Evolutionary conservation across 2,797 vertebrate species (phyloP).

Genomic region (Sebastes minor): DNA sequence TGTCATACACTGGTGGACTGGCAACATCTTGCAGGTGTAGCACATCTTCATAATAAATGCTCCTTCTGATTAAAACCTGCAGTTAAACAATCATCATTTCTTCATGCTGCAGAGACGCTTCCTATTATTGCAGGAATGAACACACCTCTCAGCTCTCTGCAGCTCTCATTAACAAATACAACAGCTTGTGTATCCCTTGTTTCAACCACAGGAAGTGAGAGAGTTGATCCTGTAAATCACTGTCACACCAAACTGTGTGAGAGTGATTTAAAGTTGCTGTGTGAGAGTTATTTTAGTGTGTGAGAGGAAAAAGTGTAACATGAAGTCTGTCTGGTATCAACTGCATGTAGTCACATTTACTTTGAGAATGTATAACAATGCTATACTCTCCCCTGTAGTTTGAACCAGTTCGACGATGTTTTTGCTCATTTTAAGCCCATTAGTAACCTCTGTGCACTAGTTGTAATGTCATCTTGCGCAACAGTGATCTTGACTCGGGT

Average conservation of each 20-base stretch:
- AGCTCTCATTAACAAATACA: background rate
- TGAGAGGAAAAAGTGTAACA: background rate
- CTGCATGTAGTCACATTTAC: background rate
- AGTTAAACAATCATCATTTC: no score
- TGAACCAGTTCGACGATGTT: background rate
- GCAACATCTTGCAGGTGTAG: background rate
- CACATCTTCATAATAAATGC: background rate
- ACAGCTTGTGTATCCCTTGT: background rate
- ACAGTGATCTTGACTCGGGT: background rate
- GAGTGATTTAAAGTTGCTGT: background rate
- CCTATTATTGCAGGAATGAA: background rate
- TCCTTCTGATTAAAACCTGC: no score
- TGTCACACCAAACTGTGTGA: background rate
- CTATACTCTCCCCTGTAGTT: background rate
- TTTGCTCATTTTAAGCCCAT: background rate
- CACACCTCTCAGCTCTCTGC: background rate
- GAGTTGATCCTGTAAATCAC: background rate
- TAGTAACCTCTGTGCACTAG: background rate
- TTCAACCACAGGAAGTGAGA: background rate
- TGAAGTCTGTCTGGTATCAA: background rate
- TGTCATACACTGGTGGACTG: background rate
- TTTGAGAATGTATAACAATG: background rate
- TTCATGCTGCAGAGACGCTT: no score
- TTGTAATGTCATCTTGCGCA: background rate
- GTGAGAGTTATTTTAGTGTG: background rate